phyloP scores from a whole-genome alignment of 1,140 invertebrate genomes.

The Frieseomelitta varia region DNA sequence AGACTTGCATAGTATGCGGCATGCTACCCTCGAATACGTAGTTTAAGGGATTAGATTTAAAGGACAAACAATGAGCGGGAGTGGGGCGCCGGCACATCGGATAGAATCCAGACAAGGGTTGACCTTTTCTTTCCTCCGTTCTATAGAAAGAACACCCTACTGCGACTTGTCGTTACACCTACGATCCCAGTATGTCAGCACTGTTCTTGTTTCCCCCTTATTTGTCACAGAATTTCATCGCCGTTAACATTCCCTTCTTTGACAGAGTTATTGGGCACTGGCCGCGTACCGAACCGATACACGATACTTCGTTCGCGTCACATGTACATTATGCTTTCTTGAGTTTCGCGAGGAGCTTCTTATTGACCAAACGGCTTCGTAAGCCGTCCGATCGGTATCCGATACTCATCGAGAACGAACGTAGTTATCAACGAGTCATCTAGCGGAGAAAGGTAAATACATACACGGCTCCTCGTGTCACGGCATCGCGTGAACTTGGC shows the following conservation, averaged over 20 bases:
- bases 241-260: not conserved
- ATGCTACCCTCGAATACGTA: slow-evolving; percentile 22
- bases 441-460: not conserved
- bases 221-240: slow-evolving; percentile 17
- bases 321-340: slow-evolving; percentile 32
- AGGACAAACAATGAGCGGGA: slow-evolving; percentile 19
- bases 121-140: slow-evolving; percentile 31
- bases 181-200: not conserved
- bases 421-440: slow-evolving; percentile 28
- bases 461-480: not conserved
- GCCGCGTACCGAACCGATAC: not conserved
- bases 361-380: slow-evolving; percentile 54
- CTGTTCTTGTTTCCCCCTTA: not conserved
- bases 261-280: not conserved
- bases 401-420: slow-evolving; percentile 39
- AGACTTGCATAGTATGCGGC: slow-evolving; percentile 42
- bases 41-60: slow-evolving; percentile 46
- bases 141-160: not conserved
- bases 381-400: slow-evolving; percentile 46
- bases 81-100: slow-evolving; percentile 61
- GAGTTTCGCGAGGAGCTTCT: slow-evolving; percentile 30
- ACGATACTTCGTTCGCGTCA: slow-evolving; percentile 11
- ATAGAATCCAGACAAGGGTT: slow-evolving; percentile 40
- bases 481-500: not conserved
- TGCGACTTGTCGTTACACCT: not conserved